These are phyloP conservation scores for Lasioglossum calceatum DNA, from an alignment of 2,888 invertebrate species.

Conservation along the genomic window DNA sequence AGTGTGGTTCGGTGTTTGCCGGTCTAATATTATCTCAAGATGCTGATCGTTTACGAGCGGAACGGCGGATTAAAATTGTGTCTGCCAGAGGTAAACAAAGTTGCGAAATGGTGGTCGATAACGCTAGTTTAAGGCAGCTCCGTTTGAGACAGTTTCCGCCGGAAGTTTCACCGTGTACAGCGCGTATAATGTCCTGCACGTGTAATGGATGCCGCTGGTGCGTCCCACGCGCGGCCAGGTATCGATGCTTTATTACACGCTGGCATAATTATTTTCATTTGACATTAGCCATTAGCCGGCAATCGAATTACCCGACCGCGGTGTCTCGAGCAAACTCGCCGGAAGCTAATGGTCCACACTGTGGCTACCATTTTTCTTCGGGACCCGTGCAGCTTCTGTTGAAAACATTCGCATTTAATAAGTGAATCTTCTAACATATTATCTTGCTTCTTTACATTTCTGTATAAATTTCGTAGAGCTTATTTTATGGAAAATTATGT, in stretches of 20 bases:
- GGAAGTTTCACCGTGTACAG: constrained; percentile 6
- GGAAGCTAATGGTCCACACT: not conserved
- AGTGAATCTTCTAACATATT: not conserved
- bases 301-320: constrained; percentile 40
- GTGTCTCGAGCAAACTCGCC: constrained; percentile 3
- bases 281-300: constrained; percentile 43
- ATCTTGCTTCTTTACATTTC: not conserved
- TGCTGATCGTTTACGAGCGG: not conserved
- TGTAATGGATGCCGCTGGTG: constrained; percentile 38
- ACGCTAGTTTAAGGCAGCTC: not conserved
- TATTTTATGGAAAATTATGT: not conserved
- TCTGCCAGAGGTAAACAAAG: constrained; percentile 1
- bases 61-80: not conserved
- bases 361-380: not conserved
- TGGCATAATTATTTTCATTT: constrained; percentile 50
- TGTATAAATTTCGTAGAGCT: not conserved
- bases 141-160: constrained; percentile 5
- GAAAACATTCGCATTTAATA: not conserved
- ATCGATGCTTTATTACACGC: constrained; percentile 32
- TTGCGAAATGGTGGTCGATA: not conserved
- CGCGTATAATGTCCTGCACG: constrained; percentile 20
- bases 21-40: not conserved
- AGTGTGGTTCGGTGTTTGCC: not conserved
- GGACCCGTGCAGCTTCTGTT: not conserved
- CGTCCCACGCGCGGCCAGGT: not conserved